These are phyloP conservation scores for Embiotoca jacksoni DNA, from an alignment of 2,113 vertebrate species.

Conservation along the genomic window DNA sequence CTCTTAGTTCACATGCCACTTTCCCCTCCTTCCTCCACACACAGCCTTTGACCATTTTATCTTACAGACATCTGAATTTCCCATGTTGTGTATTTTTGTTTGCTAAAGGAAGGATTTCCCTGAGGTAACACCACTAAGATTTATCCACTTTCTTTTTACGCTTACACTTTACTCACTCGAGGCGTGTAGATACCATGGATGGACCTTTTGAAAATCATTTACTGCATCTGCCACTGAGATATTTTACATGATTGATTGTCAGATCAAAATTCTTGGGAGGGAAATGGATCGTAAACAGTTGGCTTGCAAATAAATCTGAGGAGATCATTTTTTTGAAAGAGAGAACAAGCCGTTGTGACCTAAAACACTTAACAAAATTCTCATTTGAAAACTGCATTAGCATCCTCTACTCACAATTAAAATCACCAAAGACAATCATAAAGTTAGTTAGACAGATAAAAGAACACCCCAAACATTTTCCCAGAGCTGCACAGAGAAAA, in stretches of 20 bases:
- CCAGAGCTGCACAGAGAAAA: slow-evolving; percentile 33
- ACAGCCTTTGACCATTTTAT: slow-evolving; percentile 22
- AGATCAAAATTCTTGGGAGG: not conserved
- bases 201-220: not conserved
- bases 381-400: slow-evolving; percentile 24
- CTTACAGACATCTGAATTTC: slow-evolving; percentile 3
- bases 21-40: not conserved
- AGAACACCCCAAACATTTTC: slow-evolving; percentile 36
- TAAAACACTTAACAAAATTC: slow-evolving; percentile 33
- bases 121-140: not conserved
- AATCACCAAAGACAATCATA: slow-evolving; percentile 41
- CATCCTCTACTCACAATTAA: slow-evolving; percentile 18
- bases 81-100: not conserved
- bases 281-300: slow-evolving; percentile 2
- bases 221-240: not conserved
- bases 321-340: not conserved
- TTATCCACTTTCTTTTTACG: not conserved
- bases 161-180: not conserved
- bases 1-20: slow-evolving; percentile 42
- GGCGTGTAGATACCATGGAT: not conserved
- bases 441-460: slow-evolving; percentile 46
- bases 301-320: not conserved
- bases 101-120: not conserved
- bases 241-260: slow-evolving; percentile 14
- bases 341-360: slow-evolving; percentile 8